phyloP scores from a whole-genome alignment of 1,140 invertebrate genomes.

The Oedothorax gibbosus region DNA sequence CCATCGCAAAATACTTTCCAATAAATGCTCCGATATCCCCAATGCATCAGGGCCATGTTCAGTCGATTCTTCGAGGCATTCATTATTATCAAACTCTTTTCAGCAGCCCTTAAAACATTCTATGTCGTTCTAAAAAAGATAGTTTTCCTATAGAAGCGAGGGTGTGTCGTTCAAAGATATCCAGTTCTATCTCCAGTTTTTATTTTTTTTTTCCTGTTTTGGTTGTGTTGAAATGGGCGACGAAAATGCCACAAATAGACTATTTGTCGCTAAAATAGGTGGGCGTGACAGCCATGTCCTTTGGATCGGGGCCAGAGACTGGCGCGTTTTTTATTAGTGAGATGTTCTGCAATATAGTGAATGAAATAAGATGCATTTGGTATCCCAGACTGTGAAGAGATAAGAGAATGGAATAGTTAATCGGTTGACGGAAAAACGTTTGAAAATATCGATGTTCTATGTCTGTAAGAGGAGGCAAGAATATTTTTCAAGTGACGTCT shows the following conservation, averaged over 20 bases:
- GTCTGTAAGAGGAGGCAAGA: too few relatives aligned
- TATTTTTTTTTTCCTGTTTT: not conserved
- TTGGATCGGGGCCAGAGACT: too few relatives aligned
- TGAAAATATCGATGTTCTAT: not conserved
- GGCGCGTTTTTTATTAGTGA: not conserved
- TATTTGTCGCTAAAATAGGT: conserved; percentile 37
- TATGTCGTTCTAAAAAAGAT: conserved; percentile 33
- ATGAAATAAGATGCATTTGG: conserved; percentile 29
- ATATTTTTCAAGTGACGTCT: too few relatives aligned
- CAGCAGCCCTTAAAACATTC: not conserved
- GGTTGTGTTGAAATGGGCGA: conserved; percentile 9
- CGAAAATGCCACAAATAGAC: conserved; percentile 28
- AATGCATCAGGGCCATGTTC: conserved; percentile 6
- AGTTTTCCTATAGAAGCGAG: conserved; percentile 34
- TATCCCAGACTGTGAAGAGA: not conserved
- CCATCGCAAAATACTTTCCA: conserved; percentile 29
- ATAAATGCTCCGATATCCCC: conserved; percentile 35
- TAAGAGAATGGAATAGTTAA: conserved; percentile 2
- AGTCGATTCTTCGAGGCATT: not conserved
- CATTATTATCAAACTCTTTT: conserved; percentile 10
- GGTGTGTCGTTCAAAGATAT: conserved; percentile 7
- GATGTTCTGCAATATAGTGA: conserved; percentile 18
- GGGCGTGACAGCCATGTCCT: too few relatives aligned
- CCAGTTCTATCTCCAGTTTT: conserved; percentile 6
- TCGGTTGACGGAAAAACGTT: not conserved